Evolutionary conservation across 2,888 invertebrate species (phyloP), one percentile per base, ranked within the genome.

Genomic region (Zaprionus obscuricornis): DNA sequence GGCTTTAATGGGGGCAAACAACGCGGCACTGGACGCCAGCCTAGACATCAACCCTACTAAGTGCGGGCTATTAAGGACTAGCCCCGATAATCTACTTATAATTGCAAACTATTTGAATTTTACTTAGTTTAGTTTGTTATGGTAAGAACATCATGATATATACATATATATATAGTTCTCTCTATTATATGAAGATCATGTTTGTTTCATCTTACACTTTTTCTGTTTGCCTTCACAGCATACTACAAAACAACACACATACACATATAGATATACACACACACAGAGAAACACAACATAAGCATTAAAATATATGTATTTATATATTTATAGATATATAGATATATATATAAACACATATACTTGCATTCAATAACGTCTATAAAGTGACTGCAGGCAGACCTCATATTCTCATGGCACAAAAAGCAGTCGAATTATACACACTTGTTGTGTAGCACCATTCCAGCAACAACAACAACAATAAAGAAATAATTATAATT

Each of bases 11-110:
- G 96, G 88, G 96, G 96, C 91, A 96, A 96, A 92, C 95, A 96
- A 92, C 93, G 95, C 90, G 95, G 96, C 89, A 93, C 93, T 74
- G 94, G 94, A 89, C 93, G 94, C 87, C 95, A 95, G 92, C 95
- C 95, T 91, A 94, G 96, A 93, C 96, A 96, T 92, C 95, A 96
- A 92, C 96, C 96, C 90, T 96, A 96, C 92, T 96, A 95, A 74
- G n/a, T n/a, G 5, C 11, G 40, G 51, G 29, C 22, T 29, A 6
- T 13, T 39, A 42, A 42, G 63, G 52, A 54, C 43, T 36, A n/a
- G n/a, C n/a, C n/a, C 56, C 60, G 51, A 56, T 40, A n/a, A 54
- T 75, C 47, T 78, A 59, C 63, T 58, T 75, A 79, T 83, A 78
- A 78, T 62, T 74, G 64, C 83, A 79, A 82, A 79, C 85, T 75